Evolutionary conservation across 2,113 vertebrate genomes (phyloP), one percentile per base, ranked within the genome.

Genomic region (Deroptyus accipitrinus): DNA sequence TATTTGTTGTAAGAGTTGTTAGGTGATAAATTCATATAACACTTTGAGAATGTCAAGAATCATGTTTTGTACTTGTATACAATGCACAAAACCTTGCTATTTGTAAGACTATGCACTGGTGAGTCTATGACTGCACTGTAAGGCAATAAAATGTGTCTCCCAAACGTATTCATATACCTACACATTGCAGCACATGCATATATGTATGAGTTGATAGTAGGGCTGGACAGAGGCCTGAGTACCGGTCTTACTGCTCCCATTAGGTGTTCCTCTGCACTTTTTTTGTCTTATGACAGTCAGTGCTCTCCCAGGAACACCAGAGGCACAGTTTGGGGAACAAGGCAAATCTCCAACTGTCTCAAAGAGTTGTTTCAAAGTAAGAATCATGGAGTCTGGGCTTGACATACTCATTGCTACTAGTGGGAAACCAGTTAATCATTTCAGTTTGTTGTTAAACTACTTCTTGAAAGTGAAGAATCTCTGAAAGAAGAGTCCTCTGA

Each of bases 221-320:
- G n/a, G 20, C 61, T 78, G 74, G 64, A 37, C 17, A 30, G 25
- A 31, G 17, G 51, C 17, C n/a, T 55, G 72, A 77, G 22, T 68
- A 13, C 54, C 37, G 54, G 22, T 22, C 63, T 76, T 28, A 2
- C n/a, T 28, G 18, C 18, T 83, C 25, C 44, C 17, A 6, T 70
- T 13, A 49, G 46, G 33, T 37, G 33, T 22, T 73, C 30, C 69
- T 82, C 0, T 0, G 25, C 9, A 2, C 2, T 14, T 28, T 48
- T 23, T 44, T 52, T 68, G 46, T 16, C 24, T 66, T 24, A 0
- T 35, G 31, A 24, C 35, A 44, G 10, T 35, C 55, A 52, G 11
- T 30, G 14, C 20, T 63, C 11, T 72, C 42, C 23, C 27, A 49
- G 31, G 14, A 82, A 35, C 37, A 84, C 1, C 3, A 62, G 17